Evolutionary conservation across 92 coral and sea anemone species (phyloP).

Genomic region (Desmophyllum pertusum): DNA sequence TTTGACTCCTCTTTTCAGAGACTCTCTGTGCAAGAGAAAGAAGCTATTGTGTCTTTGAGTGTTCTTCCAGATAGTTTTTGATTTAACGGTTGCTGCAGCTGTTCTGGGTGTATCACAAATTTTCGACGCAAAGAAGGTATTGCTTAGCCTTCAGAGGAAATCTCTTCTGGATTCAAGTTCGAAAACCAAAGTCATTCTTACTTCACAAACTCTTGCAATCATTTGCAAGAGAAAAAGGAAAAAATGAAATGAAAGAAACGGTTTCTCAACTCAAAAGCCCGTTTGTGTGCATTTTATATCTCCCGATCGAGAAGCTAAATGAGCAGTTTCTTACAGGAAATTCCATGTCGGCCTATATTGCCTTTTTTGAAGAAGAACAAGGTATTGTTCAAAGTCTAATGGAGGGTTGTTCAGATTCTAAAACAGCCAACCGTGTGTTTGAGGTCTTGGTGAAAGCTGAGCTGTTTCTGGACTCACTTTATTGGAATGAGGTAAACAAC

Average conservation of each 20-base stretch:
- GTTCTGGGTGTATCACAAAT: not conserved
- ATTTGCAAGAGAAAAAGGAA: slow-evolving; percentile 32
- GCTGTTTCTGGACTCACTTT: no score
- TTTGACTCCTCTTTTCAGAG: not conserved
- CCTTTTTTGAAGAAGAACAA: not conserved
- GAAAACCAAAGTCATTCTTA: no score
- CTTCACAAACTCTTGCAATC: not conserved
- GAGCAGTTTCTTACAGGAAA: slow-evolving; percentile 9
- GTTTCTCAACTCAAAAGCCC: not conserved
- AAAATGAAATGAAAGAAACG: slow-evolving; percentile 20
- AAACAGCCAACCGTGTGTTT: not conserved
- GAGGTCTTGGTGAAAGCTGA: not conserved
- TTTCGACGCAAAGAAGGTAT: not conserved
- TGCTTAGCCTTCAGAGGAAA: not conserved
- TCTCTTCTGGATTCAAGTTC: no score
- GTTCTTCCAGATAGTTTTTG: not conserved
- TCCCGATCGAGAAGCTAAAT: not conserved
- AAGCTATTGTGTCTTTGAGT: slow-evolving; percentile 9
- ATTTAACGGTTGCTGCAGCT: not conserved
- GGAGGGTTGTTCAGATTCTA: not conserved
- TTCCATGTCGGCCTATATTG: not conserved
- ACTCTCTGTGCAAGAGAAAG: slow-evolving; percentile 4
- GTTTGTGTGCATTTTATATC: not conserved
- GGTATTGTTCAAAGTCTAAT: not conserved
- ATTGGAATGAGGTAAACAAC: not conserved